Percentiles rank a stretch among this genome's conserved stretches.
Conservation (phyloP, 2,888 invertebrate genomes). For the Gymnoscelis rufifasciata region DNA sequence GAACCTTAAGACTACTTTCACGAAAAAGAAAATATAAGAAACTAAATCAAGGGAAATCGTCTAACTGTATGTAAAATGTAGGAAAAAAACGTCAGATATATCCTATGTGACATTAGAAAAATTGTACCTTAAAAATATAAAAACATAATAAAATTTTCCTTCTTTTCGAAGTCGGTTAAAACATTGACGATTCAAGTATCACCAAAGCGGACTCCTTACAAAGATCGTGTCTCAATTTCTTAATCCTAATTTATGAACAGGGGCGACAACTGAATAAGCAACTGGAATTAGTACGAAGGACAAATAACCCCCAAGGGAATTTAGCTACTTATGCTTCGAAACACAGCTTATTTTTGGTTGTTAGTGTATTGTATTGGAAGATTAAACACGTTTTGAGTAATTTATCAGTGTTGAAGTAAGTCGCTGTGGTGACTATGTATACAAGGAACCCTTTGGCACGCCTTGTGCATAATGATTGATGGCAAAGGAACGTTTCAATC, state of each 20-base stretch:
- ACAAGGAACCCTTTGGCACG: conserved; percentile 35
- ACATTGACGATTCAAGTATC: background rate
- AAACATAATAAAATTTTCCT: no score
- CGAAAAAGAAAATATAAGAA: no score
- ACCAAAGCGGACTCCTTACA: conserved; percentile 25
- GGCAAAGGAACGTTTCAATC: conserved; percentile 14
- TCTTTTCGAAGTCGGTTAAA: no score
- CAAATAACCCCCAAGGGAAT: conserved; percentile 15
- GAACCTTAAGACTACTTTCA: no score
- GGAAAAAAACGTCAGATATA: no score
- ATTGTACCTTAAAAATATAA: no score
- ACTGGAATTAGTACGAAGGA: conserved; percentile 49
- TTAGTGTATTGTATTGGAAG: conserved; percentile 8
- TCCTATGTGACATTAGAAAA: no score
- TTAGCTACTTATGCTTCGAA: background rate
- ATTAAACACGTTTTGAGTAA: conserved; percentile 15
- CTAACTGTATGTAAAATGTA: no score
- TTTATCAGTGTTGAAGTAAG: conserved; percentile 43
- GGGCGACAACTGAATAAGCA: conserved; percentile 60
- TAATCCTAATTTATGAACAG: conserved; percentile 61
- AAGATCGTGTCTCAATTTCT: conserved; percentile 46
- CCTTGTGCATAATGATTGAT: conserved; percentile 40
- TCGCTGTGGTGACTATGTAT: conserved; percentile 32
- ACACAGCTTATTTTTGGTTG: conserved; percentile 13
- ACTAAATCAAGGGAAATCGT: background rate